Evolutionary conservation across 2,888 invertebrate genomes (phyloP).

Genomic region (Notodonta dromedarius): DNA sequence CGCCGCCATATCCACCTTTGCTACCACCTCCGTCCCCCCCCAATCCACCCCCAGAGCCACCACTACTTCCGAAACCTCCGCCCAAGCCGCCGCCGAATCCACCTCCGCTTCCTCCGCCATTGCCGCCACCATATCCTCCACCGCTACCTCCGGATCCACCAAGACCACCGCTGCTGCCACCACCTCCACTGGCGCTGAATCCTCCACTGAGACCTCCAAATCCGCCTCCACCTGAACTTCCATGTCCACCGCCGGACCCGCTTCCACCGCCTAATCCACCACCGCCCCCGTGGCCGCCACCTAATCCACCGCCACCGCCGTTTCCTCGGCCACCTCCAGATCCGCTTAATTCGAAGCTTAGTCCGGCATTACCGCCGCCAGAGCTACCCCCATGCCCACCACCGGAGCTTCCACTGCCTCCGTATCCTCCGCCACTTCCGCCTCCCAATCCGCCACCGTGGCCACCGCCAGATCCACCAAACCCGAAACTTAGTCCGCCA

Average conservation of each 20-base stretch:
- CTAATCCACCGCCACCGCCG: slow-evolving; percentile 18
- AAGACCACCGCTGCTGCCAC: slow-evolving; percentile 42
- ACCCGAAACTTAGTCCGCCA: slow-evolving; percentile 20
- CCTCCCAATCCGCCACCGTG: slow-evolving; percentile 46
- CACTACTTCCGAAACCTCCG: slow-evolving; percentile 43
- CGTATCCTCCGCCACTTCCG: slow-evolving; percentile 35
- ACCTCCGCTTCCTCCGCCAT: slow-evolving; percentile 30
- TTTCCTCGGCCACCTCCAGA: slow-evolving; percentile 11
- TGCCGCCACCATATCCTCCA: slow-evolving; percentile 28
- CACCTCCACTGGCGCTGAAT: slow-evolving; percentile 36
- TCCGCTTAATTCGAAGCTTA: slow-evolving; percentile 7
- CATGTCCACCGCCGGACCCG: slow-evolving; percentile 14
- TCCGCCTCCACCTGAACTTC: slow-evolving; percentile 30
- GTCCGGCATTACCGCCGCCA: slow-evolving; percentile 9
- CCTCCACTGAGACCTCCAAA: slow-evolving; percentile 26
- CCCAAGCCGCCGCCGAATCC: slow-evolving; percentile 25
- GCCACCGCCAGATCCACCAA: slow-evolving; percentile 28
- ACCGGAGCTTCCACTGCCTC: slow-evolving; percentile 8
- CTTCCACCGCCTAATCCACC: slow-evolving; percentile 22
- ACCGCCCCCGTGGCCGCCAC: slow-evolving; percentile 26
- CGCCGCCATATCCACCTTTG: slow-evolving; percentile 17
- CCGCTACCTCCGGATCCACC: slow-evolving; percentile 48
- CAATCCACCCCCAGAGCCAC: slow-evolving; percentile 19
- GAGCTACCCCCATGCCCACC: not conserved
- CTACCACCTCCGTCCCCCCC: slow-evolving; percentile 26